Percentiles rank a stretch among this genome's conserved stretches.
Evolutionary conservation across 2,113 vertebrate genomes (phyloP).

Genomic region (Gnathonemus longibarbis): DNA sequence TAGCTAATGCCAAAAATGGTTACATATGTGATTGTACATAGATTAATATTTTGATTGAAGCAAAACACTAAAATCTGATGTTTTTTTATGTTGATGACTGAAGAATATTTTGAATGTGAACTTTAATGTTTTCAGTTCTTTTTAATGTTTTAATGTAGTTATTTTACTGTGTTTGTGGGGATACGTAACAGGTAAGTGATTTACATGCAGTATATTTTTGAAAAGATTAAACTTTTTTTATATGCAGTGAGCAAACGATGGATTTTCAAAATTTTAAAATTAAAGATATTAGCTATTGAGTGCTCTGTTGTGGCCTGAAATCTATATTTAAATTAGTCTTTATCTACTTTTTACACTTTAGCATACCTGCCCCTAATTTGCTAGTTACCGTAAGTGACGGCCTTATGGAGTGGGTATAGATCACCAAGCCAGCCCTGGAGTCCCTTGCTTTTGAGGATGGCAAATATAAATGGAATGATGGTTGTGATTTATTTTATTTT

Average conservation of each 20-base stretch:
- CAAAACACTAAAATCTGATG: neutral
- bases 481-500: no score
- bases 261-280: neutral
- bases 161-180: neutral
- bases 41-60: neutral
- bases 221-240: neutral
- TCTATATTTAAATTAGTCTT: neutral
- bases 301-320: neutral
- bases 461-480: neutral
- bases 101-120: conserved; percentile 1
- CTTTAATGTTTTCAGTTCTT: neutral
- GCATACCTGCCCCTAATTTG: neutral
- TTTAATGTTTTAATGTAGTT: neutral
- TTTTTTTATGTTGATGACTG: neutral
- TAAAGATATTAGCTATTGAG: neutral
- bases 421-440: neutral
- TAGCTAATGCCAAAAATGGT: neutral
- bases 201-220: neutral
- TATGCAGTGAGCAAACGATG: neutral
- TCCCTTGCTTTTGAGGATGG: neutral
- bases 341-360: neutral
- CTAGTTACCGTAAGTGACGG: neutral
- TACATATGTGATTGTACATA: neutral
- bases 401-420: neutral
- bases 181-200: neutral